Evolutionary conservation across 2,113 vertebrate genomes (phyloP).

Genomic region (Percina caprodes): DNA sequence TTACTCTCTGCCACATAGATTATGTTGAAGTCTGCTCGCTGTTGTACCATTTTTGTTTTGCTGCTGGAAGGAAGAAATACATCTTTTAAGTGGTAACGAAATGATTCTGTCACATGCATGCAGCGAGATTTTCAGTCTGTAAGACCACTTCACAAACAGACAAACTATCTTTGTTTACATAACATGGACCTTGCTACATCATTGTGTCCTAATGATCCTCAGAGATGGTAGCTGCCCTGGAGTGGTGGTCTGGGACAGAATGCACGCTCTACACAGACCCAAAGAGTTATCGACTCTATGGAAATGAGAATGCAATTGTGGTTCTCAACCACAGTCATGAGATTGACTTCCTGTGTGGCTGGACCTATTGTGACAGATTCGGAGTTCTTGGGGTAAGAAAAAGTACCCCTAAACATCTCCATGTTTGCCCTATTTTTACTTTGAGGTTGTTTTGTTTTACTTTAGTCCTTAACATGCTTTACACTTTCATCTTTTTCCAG

Average conservation of each 20-base stretch:
- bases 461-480: neutral
- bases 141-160: neutral
- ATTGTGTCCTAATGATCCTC: slow-evolving; percentile 25
- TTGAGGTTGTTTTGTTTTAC: neutral
- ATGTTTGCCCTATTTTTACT: neutral
- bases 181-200: neutral
- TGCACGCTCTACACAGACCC: slow-evolving; percentile 93
- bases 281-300: slow-evolving; percentile 84
- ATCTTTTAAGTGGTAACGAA: neutral
- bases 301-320: slow-evolving; percentile 94
- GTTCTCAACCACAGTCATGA: slow-evolving; percentile 97
- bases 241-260: slow-evolving; percentile 97
- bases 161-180: neutral
- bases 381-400: slow-evolving; percentile 94
- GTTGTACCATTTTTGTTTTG: neutral
- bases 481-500: slow-evolving; percentile 73
- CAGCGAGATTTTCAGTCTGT: neutral
- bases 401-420: neutral
- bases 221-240: slow-evolving; percentile 96
- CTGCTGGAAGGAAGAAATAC: neutral
- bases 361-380: slow-evolving; percentile 95
- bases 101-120: neutral
- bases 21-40: neutral
- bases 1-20: neutral
- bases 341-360: slow-evolving; percentile 97